Evolutionary conservation across 2,797 vertebrate species (phyloP).

Genomic region (Harpagifer antarcticus): DNA sequence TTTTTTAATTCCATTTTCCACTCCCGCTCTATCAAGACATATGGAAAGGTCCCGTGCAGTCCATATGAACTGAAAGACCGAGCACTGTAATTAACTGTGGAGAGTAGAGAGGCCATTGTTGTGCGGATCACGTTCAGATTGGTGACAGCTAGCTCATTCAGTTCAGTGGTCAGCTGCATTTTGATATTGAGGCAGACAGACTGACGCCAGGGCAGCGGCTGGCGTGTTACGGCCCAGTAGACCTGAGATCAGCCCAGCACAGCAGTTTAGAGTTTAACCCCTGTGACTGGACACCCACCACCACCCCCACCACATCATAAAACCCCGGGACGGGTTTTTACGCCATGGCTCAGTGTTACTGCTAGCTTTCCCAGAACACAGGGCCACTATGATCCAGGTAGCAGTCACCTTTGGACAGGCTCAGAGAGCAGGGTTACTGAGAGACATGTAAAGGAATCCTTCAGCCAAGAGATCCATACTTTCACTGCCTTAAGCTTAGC

Average conservation of each 20-base stretch:
- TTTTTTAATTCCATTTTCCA: conserved; percentile 1
- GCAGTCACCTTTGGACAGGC: conserved; percentile 52
- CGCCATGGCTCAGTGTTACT: conserved; percentile 37
- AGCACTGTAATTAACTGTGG: conserved; percentile 68
- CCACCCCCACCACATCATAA: conserved; percentile 34
- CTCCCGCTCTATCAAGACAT: conserved; percentile 27
- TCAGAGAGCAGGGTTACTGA: conserved; percentile 54
- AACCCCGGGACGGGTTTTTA: conserved; percentile 21
- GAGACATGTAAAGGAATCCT: conserved; percentile 57
- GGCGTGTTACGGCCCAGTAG: conserved; percentile 58
- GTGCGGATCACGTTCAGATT: conserved; percentile 71
- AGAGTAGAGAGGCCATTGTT: conserved; percentile 47
- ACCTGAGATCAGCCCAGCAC: conserved; percentile 64
- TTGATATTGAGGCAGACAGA: conserved; percentile 71
- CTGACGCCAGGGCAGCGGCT: conserved; percentile 52
- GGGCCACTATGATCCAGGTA: conserved; percentile 50
- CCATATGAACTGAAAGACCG: conserved; percentile 42
- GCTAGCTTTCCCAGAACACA: conserved; percentile 40
- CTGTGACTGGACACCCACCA: conserved; percentile 46
- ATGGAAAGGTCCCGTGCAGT: conserved; percentile 37
- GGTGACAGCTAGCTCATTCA: conserved; percentile 76
- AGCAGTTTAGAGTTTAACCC: conserved; percentile 72
- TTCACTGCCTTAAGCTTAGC: conserved; percentile 57
- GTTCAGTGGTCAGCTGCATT: conserved; percentile 79
- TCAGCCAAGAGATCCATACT: conserved; percentile 55